phyloP scores from a whole-genome alignment of 2,888 invertebrate species.

The Orgyia antiqua region DNA sequence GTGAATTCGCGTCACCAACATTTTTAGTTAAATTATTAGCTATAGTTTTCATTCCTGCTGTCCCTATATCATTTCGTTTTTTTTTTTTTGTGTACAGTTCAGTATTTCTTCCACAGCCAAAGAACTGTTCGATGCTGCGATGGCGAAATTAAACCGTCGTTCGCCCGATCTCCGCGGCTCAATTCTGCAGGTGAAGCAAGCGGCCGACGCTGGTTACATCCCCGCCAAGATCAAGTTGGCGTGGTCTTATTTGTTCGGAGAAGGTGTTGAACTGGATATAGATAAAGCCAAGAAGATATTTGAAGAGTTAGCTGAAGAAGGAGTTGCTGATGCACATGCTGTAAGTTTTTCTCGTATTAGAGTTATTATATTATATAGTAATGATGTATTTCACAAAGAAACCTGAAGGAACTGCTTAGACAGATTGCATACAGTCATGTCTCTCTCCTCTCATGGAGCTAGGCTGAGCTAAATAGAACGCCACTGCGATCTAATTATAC shows the following conservation, averaged over 20 bases:
- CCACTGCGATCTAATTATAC: too few relatives aligned
- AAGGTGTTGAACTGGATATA: conserved; percentile 86
- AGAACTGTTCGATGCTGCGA: conserved; percentile 84
- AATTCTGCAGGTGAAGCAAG: conserved; percentile 85
- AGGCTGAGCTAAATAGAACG: too few relatives aligned
- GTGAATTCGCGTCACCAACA: too few relatives aligned
- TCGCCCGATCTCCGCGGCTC: conserved; percentile 86
- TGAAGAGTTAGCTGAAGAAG: conserved; percentile 84
- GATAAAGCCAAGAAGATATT: conserved; percentile 87
- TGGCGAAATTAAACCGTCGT: conserved; percentile 84
- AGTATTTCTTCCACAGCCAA: conserved; percentile 75
- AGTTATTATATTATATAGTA: too few relatives aligned
- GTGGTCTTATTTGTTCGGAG: conserved; percentile 93
- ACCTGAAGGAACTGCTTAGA: too few relatives aligned
- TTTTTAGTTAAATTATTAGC: too few relatives aligned
- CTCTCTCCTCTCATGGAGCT: too few relatives aligned
- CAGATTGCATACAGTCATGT: too few relatives aligned
- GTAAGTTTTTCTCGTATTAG: conserved; percentile 68
- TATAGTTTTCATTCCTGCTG: too few relatives aligned
- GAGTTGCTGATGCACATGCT: conserved; percentile 93
- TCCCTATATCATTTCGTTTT: too few relatives aligned
- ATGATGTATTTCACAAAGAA: too few relatives aligned
- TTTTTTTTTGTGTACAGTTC: too few relatives aligned
- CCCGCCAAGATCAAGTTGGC: conserved; percentile 91
- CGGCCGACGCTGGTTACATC: conserved; percentile 88